Base-by-base conservation (phyloP, 2,113 vertebrate species). In the Alouatta palliata region DNA sequence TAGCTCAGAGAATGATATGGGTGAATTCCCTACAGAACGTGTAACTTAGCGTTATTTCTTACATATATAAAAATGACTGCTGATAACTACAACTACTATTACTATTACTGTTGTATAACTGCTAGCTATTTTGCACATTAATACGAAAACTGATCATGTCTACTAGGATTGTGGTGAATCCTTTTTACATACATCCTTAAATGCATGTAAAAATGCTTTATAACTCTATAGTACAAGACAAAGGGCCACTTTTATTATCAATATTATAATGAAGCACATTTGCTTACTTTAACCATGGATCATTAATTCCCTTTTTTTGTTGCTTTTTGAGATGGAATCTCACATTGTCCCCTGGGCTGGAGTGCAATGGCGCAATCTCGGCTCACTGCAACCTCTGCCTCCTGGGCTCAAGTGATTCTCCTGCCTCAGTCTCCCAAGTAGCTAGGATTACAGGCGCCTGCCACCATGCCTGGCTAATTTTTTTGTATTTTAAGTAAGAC, bases 1-100 rank as follows among this genome's bases (percentile, higher is more conserved):
- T 99, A 99, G 98, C 99, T 99, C 97, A 99, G 97, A 30, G 99
- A 99, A 92, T 99, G 99, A 98, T 99, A 99, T 0, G 99, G 99
- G 97, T 99, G 99, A 58, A 99, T 99, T 80, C 99, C 99, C 99
- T 99, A 87, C 70, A 35, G 97, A 91, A 47, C n/a, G 73, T 75
- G 87, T 21, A 92, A 79, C 12, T 35, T 12, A n/a, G 37, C 2
- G n/a, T 52, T 66, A 76, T 47, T 82, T 70, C 40, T 80, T 47
- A 92, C 3, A 6, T 7, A 88, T 37, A 8, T 47, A 84, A 71
- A 64, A 81, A 73, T 47, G 40, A 85, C 43, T 32, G n/a, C 16
- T 19, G 32, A 35, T 17, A 77, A 35, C 23, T 35, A 68, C 21
- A 27, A 49, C 13, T 21, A 54, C n/a, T 52, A 13, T 14, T 35